Conservation (phyloP, 2,888 invertebrate genomes). For the Rambutsinella grinnellia region DNA sequence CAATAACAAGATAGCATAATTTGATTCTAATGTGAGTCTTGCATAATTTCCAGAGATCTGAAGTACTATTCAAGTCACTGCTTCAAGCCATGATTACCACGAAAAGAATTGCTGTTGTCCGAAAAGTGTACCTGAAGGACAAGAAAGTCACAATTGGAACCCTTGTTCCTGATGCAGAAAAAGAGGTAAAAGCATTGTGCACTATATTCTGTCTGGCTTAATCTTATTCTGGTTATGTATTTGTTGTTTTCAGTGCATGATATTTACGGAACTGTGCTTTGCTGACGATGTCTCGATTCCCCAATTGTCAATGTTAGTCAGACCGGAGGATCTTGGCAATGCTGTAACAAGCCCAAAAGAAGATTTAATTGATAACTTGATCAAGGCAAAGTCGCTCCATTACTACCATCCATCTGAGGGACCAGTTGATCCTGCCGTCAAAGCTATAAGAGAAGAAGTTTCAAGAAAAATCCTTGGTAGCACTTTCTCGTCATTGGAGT, state of each 20-base stretch:
- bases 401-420: slow-evolving; percentile 51
- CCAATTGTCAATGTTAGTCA: slow-evolving; percentile 53
- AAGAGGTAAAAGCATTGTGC: slow-evolving; percentile 33
- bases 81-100: slow-evolving; percentile 47
- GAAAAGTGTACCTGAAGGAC: slow-evolving; percentile 54
- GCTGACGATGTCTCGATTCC: slow-evolving; percentile 62
- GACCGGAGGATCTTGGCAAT: slow-evolving; percentile 29
- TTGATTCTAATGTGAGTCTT: too few species aligned
- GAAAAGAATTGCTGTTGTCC: slow-evolving; percentile 58
- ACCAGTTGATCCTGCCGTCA: slow-evolving; percentile 55
- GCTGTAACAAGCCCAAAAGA: slow-evolving; percentile 48
- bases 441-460: slow-evolving; percentile 31
- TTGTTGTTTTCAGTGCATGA: slow-evolving; percentile 57
- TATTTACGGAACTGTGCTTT: slow-evolving; percentile 56
- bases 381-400: slow-evolving; percentile 29
- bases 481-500: not conserved
- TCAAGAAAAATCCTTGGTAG: slow-evolving; percentile 42
- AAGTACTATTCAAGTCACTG: slow-evolving; percentile 55
- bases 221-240: too few species aligned
- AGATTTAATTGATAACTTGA: slow-evolving; percentile 60
- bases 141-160: slow-evolving; percentile 36
- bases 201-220: not conserved
- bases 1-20: too few species aligned
- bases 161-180: slow-evolving; percentile 54
- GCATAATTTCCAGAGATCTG: slow-evolving; percentile 51